phyloP scores from a whole-genome alignment of 1,140 invertebrate genomes.

The Calycopis cecrops region DNA sequence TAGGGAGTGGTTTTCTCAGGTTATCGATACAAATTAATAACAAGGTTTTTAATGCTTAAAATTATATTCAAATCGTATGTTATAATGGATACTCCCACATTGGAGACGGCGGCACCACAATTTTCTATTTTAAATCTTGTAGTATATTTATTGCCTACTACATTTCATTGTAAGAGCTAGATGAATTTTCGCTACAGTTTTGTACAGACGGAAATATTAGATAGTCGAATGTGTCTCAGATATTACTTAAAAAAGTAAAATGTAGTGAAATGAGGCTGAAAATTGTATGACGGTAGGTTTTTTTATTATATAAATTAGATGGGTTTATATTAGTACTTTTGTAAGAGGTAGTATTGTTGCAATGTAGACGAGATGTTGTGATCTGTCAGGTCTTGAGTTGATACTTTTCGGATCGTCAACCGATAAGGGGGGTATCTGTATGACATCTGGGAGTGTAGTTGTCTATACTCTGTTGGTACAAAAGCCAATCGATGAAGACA shows the following conservation, averaged over 20 bases:
- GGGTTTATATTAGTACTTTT: too few relatives aligned
- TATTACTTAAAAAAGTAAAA: not conserved
- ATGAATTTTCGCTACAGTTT: constrained; percentile 14
- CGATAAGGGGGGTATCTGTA: too few relatives aligned
- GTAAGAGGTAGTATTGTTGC: too few relatives aligned
- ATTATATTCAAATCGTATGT: too few relatives aligned
- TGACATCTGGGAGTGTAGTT: too few relatives aligned
- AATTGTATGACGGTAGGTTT: not conserved
- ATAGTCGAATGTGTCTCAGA: constrained; percentile 5
- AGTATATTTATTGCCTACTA: constrained; percentile 34
- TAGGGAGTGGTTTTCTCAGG: too few relatives aligned
- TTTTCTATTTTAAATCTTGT: constrained; percentile 25
- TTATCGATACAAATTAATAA: too few relatives aligned
- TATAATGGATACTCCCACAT: constrained; percentile 11
- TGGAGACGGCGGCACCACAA: constrained; percentile 23
- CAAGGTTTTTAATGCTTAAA: too few relatives aligned
- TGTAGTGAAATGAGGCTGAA: not conserved
- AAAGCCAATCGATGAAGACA: too few relatives aligned
- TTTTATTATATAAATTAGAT: not conserved
- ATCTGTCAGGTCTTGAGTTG: not conserved
- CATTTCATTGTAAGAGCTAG: constrained; percentile 27
- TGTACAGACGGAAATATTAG: not conserved
- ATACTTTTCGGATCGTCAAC: not conserved
- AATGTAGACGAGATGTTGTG: not conserved
- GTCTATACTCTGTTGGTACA: too few relatives aligned